These are phyloP conservation scores for Chauna torquata DNA, from an alignment of 2,113 vertebrate genomes.

Conservation along the genomic window DNA sequence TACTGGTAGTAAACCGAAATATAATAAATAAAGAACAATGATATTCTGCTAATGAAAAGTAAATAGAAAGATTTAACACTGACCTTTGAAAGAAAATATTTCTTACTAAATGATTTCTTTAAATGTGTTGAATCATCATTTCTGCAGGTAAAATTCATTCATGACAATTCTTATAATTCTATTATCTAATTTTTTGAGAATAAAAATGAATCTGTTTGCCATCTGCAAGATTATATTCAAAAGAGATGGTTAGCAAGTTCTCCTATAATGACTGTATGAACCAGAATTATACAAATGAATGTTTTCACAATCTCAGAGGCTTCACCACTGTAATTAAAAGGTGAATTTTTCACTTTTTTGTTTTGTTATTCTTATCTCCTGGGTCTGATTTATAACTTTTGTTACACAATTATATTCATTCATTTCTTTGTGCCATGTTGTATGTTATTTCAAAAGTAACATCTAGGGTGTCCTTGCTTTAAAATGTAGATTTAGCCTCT, in stretches of 20 bases:
- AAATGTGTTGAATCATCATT: neutral
- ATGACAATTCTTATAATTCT: slow-evolving; percentile 33
- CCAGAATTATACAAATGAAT: slow-evolving; percentile 71
- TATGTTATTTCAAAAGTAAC: slow-evolving; percentile 79
- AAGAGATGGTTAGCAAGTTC: slow-evolving; percentile 47
- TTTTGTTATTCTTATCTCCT: slow-evolving; percentile 75
- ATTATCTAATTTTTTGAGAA: slow-evolving; percentile 48
- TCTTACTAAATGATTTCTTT: slow-evolving; percentile 4
- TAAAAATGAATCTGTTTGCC: slow-evolving; percentile 2
- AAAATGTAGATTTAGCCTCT: slow-evolving; percentile 83
- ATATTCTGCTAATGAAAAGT: neutral
- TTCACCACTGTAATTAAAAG: slow-evolving; percentile 74
- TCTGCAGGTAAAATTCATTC: slow-evolving; percentile 34
- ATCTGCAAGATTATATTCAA: slow-evolving; percentile 55
- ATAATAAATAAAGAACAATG: neutral
- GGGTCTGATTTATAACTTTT: slow-evolving; percentile 77
- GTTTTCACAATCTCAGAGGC: slow-evolving; percentile 69
- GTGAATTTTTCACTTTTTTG: slow-evolving; percentile 74
- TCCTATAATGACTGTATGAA: slow-evolving; percentile 49
- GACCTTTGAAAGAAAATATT: slow-evolving; percentile 27
- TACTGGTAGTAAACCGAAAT: neutral
- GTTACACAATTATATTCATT: slow-evolving; percentile 76
- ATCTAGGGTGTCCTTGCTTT: slow-evolving; percentile 82
- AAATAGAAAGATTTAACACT: neutral
- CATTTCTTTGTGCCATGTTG: slow-evolving; percentile 78